Evolutionary conservation across 1,140 invertebrate species (phyloP), one percentile per base, ranked within the genome.

Genomic region (Pachypsylla venusta): DNA sequence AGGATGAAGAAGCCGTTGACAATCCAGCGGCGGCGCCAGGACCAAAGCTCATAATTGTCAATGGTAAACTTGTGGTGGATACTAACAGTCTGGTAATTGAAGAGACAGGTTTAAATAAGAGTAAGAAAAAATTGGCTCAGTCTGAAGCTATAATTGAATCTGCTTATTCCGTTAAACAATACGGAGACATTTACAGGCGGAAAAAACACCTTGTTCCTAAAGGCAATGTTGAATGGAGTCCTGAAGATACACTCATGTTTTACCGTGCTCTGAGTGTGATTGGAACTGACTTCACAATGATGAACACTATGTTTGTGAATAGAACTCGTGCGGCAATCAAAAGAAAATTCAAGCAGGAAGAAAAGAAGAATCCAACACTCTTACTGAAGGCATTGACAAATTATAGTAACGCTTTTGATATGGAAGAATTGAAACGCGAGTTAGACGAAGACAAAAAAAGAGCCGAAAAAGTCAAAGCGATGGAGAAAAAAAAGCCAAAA

Each of bases 261-360:
- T 95, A 92, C 70, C 80, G 81, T 67, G 89, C 88, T n/a, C 73
- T 95, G 13, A 88, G 85, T 64, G 83, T 80, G 12, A 77, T 93
- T 56, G 91, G 92, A 0, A 91, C 90, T 0, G 90, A 94, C 74
- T 94, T 95, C 70, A 81, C 85, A 0, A 68, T 93, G 14, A 93
- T 95, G 88, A 74, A 80, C 57, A 77, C 79, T 54, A 72, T 92
- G n/a, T 92, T 93, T 71, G 83, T 84, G 0, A 79, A 81, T 53
- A 76, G 90, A 57, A 81, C 79, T 1, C 73, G 91, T 2, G 71
- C 79, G 40, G 89, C 93, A 67, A 71, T 95, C 0, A 93, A 94
- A 70, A 71, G 85, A 12, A 93, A 84, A 66, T 84, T 78, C 65
- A 83, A 82, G 64, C 77, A 76, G 59, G 82, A 84, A 69, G 81